These are phyloP conservation scores for Zaprionus lachaisei DNA, from an alignment of 1,140 invertebrate species.

Conservation along the genomic window DNA sequence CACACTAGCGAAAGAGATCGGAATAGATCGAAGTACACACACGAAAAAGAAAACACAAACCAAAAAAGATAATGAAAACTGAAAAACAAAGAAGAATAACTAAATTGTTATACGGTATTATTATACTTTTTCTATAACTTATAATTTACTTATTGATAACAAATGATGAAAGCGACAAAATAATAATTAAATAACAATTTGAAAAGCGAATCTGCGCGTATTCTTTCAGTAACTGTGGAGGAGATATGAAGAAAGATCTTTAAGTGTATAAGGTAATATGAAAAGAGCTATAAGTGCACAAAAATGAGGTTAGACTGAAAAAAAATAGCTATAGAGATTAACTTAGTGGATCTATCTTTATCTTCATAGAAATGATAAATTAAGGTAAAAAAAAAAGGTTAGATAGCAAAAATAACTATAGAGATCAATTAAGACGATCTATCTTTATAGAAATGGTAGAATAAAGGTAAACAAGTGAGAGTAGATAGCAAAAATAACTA, in stretches of 20 bases:
- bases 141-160: conserved; percentile 83
- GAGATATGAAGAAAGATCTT: background rate
- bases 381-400: too few relatives aligned
- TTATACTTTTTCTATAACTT: conserved; percentile 85
- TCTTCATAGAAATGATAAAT: too few relatives aligned
- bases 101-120: conserved; percentile 85
- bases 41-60: conserved; percentile 27
- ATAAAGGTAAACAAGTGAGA: too few relatives aligned
- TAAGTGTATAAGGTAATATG: too few relatives aligned
- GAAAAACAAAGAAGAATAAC: conserved; percentile 59
- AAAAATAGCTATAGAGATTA: too few relatives aligned
- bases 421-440: too few relatives aligned
- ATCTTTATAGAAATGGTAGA: too few relatives aligned
- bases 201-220: conserved; percentile 43
- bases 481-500: too few relatives aligned
- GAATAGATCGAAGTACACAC: conserved; percentile 10
- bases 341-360: too few relatives aligned
- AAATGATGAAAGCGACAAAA: conserved; percentile 76
- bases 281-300: too few relatives aligned
- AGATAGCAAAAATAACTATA: too few relatives aligned
- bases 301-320: background rate
- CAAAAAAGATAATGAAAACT: conserved; percentile 52
- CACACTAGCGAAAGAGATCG: background rate
- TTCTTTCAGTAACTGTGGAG: conserved; percentile 14
- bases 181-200: conserved; percentile 83